Conservation (phyloP, 2,113 vertebrate genomes). For the Petaurus breviceps region DNA sequence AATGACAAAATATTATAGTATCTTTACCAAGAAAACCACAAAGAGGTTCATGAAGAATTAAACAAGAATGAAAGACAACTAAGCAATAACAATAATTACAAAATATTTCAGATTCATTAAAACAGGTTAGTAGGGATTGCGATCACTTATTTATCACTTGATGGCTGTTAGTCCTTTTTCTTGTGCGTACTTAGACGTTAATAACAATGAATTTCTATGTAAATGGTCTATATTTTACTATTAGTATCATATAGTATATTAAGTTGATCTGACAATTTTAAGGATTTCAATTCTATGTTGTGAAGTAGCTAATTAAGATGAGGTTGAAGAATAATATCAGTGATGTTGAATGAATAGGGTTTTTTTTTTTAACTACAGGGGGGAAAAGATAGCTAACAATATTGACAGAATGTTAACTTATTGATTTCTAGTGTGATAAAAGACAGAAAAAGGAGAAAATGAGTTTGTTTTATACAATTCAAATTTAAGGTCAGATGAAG, state of each 20-base stretch:
- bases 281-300: background rate
- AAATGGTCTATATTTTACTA: background rate
- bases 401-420: background rate
- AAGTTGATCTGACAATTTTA: background rate
- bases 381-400: background rate
- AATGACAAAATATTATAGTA: too few relatives aligned
- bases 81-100: background rate
- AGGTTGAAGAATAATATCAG: background rate
- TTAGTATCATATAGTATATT: background rate
- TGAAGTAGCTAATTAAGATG: background rate
- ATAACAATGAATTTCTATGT: background rate
- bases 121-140: background rate
- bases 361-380: background rate
- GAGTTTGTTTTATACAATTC: background rate
- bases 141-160: background rate
- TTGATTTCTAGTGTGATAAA: background rate
- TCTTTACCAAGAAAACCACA: too few relatives aligned
- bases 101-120: background rate
- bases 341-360: constrained; percentile 39
- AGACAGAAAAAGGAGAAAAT: background rate
- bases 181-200: background rate
- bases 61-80: background rate
- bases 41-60: too few relatives aligned
- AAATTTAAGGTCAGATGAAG: background rate
- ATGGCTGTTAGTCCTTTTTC: background rate